Conservation (phyloP, 2,888 invertebrate genomes). For the Diarsia mendica region DNA sequence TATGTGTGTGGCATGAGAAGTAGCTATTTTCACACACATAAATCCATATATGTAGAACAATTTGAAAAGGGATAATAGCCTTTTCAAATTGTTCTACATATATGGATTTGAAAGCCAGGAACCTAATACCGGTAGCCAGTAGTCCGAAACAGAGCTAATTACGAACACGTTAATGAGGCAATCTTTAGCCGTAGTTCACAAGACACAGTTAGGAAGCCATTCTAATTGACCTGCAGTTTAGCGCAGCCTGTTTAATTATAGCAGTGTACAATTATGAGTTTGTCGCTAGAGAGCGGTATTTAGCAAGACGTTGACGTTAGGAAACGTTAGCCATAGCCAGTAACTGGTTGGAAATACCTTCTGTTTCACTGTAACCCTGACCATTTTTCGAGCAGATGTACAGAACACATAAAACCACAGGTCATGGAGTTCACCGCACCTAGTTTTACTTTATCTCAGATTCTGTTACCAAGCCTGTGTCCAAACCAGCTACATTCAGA, state of each 20-base stretch:
- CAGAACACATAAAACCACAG: not conserved
- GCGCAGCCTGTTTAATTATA: conserved; percentile 35
- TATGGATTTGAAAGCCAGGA: not conserved
- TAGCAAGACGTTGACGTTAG: conserved; percentile 1
- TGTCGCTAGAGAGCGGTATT: conserved; percentile 22
- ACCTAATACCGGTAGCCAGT: not conserved
- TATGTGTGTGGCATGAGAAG: not conserved
- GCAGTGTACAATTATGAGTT: conserved; percentile 8
- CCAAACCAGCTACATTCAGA: not conserved
- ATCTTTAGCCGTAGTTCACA: conserved; percentile 26
- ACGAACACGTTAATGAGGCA: conserved; percentile 32
- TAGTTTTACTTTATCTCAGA: not conserved
- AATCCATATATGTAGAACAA: too few species aligned
- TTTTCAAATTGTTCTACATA: not conserved
- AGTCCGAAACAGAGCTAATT: conserved; percentile 6
- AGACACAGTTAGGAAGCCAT: conserved; percentile 36
- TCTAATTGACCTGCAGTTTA: conserved; percentile 52
- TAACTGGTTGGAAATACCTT: not conserved
- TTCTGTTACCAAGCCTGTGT: not conserved
- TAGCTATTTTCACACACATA: too few species aligned
- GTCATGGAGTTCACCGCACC: not conserved
- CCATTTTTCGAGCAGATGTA: not conserved
- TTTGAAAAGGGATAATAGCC: too few species aligned
- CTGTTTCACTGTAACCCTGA: not conserved
- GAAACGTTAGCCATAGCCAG: not conserved